Evolutionary conservation across 2,113 vertebrate species (phyloP).

Genomic region (Pterocles orientalis): DNA sequence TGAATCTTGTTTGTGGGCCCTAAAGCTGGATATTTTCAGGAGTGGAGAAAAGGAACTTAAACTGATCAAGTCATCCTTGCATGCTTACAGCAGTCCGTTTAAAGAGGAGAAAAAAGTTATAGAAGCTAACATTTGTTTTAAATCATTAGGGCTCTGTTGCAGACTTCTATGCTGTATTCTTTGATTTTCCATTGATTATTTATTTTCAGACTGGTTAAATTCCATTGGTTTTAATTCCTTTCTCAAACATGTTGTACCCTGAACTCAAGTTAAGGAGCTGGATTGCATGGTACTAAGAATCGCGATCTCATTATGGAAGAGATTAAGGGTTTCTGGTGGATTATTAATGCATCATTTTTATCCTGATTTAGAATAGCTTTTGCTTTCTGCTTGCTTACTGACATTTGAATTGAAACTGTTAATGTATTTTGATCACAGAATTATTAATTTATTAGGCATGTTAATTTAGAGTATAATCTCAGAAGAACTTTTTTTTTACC

Average conservation of each 20-base stretch:
- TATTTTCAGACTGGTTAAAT: background rate
- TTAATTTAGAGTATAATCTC: background rate
- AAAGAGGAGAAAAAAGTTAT: background rate
- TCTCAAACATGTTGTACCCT: background rate
- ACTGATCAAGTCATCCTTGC: background rate
- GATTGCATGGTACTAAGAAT: background rate
- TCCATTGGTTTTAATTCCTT: background rate
- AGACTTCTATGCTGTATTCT: background rate
- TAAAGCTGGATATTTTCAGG: background rate
- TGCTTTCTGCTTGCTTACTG: background rate
- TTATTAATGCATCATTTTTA: background rate
- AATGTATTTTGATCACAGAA: background rate
- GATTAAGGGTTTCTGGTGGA: conserved; percentile 28
- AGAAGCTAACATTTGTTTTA: background rate
- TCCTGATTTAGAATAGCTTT: background rate
- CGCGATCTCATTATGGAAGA: background rate
- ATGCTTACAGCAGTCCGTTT: background rate
- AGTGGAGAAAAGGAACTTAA: background rate
- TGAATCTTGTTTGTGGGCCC: rapidly evolving
- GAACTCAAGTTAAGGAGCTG: background rate
- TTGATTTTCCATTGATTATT: background rate
- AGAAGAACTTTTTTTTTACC: background rate
- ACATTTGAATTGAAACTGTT: background rate
- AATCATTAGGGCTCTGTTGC: background rate
- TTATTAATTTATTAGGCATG: background rate